Evolutionary conservation across 2,113 vertebrate species (phyloP), one percentile per base, ranked within the genome.

Genomic region (Anser brachyrhynchus): DNA sequence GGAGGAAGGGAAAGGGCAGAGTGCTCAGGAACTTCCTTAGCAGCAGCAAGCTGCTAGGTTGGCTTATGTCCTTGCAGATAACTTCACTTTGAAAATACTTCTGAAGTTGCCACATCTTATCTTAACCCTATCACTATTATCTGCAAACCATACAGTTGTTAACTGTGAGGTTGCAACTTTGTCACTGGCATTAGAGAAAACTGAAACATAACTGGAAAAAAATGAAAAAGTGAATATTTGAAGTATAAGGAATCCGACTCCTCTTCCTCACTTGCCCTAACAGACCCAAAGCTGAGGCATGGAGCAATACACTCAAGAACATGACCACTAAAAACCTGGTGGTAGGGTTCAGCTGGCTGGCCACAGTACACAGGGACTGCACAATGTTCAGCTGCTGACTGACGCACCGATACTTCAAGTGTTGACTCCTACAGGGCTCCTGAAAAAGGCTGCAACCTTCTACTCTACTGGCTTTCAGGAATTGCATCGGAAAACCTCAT

Each of bases 321-420:
- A 19, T 0, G 4, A 66, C 25, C 37, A 6, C 0, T 12, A 21
- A 39, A 58, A 31, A 26, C 18, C 37, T 69, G 66, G 23, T 64
- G 22, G 11, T 2, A 2, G 5, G 28, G 26, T 12, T 49, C 59
- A 39, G 49, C 8, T 10, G 33, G 25, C 57, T 4, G 14, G 5
- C 10, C n/a, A 52, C 12, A 11, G 1, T 2, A 2, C 3, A 11
- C 11, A 12, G 0, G 7, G 69, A 21, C 43, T 59, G 69, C 66
- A 41, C 15, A 9, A n/a, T 54, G 25, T 31, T 61, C 52, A 59
- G 35, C 16, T 49, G 44, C 39, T 2, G 39, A 44, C 43, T 4
- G 29, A 28, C n/a, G 17, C 29, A 37, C 11, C 13, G n/a, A 66
- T 13, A 44, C 33, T 18, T 61, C 69, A 17, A 18, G 3, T 3